Base-by-base conservation (phyloP, 1,140 invertebrate species). In the Arctopsyche grandis region DNA sequence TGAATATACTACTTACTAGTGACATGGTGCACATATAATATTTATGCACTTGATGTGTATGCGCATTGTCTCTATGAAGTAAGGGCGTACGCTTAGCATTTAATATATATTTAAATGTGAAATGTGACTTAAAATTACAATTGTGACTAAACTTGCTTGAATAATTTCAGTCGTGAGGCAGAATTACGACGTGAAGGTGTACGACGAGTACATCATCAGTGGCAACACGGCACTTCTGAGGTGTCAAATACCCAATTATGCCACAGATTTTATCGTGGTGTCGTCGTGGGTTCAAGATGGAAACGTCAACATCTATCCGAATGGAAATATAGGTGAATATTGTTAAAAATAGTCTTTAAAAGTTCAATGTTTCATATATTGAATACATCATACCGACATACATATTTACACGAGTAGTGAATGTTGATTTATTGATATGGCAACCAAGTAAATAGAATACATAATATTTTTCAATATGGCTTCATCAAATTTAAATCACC, bases 231-330 rank as follows among this genome's bases (percentile, higher is more conserved):
- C 94, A 0, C 91, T 97, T 56, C 89, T 97, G 69, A 92, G 93
- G 82, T 98, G 96, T 86, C 92, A 94, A 84, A 94, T 98, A 84
- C 95, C 96, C 26, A 91, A 92, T 80, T 96, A 96, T 86, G 94
- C 96, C 84, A 91, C 92, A 79, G 95, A 97, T 83, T 96, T 96
- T 85, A 94, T 97, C 75, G 92, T 93, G 85, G 93, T 95, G 19
- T 96, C 95, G 16, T 94, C 95, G 19, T 98, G 97, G 97, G 91
- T 94, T 69, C 93, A 93, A 86, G 95, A 96, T 83, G 93, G 92
- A 46, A 90, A 90, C 79, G 91, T 94, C 86, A 95, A 94, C 86
- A 93, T 96, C 83, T 93, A 95, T 84, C 93, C 93, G 7, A 93
- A 93, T 80, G 92, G 93, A 78, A 93, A 95, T 85, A 93, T 94